Evolutionary conservation across 1,140 invertebrate genomes (phyloP), one percentile per base, ranked within the genome.

Genomic region (Apocrypta bakeri): DNA sequence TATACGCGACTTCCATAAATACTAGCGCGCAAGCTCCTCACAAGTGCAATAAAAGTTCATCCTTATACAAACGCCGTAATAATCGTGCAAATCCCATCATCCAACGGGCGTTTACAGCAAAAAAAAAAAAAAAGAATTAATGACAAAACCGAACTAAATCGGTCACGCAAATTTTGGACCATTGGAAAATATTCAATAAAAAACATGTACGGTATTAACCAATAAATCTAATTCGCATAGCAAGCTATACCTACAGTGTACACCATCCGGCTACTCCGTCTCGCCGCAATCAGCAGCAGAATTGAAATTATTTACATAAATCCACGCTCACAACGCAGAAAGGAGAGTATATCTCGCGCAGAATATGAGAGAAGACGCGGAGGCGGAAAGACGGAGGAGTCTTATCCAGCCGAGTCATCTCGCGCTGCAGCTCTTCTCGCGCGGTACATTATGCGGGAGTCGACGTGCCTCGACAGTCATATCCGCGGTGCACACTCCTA

Each of bases 241-340:
- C n/a, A n/a, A n/a, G n/a, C n/a, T n/a, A n/a, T n/a, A n/a, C n/a
- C n/a, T n/a, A n/a, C n/a, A n/a, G n/a, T n/a, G n/a, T n/a, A n/a
- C n/a, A n/a, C n/a, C 9, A 24, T 63, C 61, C 61, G 61, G 17
- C 1, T 42, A 42, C 11, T 6, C 48, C 63, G 9, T 25, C 25
- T 27, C 9, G 33, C 33, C 63, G 8, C 25, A 66, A 66, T 66
- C 27, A 29, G 27, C 63, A 25, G 24, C 63, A 29, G 63, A 66
- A 66, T 66, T 27, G 25, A 66, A 66, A 66, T 66, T 27, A 66
- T 66, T 66, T 66, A 66, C 48, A n/a, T 56, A n/a, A 17, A 56
- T 56, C 21, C 21, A 17, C 7, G 48, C 48, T 7, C 48, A 7
- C 48, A 56, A 56, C 48, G 17, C 3, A 56, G 33, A 37, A 37